phyloP scores from a whole-genome alignment of 2,113 vertebrate species.

The Sorex fumeus region DNA sequence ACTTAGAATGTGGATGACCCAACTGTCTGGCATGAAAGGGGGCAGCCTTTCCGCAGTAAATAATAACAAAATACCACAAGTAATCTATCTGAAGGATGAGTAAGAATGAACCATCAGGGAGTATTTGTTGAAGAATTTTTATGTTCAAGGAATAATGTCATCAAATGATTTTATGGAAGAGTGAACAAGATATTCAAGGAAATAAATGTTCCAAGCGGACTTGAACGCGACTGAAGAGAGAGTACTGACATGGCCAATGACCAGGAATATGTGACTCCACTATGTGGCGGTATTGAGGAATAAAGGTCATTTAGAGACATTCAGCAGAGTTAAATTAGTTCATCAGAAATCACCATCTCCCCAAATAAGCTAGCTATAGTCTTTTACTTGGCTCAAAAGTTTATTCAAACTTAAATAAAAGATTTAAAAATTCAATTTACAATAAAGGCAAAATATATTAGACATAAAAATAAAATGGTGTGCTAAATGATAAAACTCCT shows the following conservation, averaged over 20 bases:
- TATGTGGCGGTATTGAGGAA: not conserved
- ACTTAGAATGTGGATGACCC: no score
- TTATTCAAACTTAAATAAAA: constrained; percentile 15
- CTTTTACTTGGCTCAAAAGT: not conserved
- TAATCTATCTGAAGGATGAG: not conserved
- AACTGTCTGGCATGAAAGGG: not conserved
- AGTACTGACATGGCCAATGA: no score
- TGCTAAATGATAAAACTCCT: not conserved
- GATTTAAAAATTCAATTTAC: not conserved
- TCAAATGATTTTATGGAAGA: not conserved
- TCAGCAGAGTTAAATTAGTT: not conserved
- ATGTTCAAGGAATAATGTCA: not conserved
- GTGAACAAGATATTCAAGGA: not conserved
- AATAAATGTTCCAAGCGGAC: not conserved
- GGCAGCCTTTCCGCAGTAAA: not conserved
- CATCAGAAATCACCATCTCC: not conserved
- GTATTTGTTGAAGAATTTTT: not conserved
- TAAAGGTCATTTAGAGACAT: not conserved
- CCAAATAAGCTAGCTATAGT: not conserved
- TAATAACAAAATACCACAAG: not conserved
- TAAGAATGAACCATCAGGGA: not conserved
- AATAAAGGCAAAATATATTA: constrained; percentile 7
- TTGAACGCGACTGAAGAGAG: not conserved
- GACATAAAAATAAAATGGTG: not conserved
- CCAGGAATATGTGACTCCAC: not conserved